Evolutionary conservation across 2,113 vertebrate species (phyloP).

Genomic region (Scomber scombrus): DNA sequence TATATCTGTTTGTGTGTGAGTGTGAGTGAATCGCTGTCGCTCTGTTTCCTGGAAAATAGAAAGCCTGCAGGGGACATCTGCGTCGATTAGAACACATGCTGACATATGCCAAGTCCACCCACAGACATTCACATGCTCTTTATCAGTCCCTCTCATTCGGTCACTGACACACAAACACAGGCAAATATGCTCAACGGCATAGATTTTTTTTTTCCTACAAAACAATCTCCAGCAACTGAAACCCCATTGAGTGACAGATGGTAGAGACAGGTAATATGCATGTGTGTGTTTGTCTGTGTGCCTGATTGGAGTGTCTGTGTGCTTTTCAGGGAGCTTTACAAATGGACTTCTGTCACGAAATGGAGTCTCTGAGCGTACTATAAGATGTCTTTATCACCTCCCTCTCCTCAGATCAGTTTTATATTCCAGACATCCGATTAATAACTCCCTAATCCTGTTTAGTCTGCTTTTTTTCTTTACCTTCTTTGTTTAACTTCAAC

Average conservation of each 20-base stretch:
- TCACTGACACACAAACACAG: slow-evolving; percentile 2
- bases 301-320: slow-evolving; percentile 17
- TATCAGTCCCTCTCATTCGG: slow-evolving; percentile 10
- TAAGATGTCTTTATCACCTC: background rate
- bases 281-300: slow-evolving; percentile 1
- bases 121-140: slow-evolving; percentile 26
- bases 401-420: background rate
- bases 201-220: slow-evolving; percentile 41
- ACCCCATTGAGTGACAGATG: slow-evolving; percentile 68
- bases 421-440: too few species aligned
- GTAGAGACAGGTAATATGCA: slow-evolving; percentile 46
- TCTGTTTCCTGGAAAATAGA: slow-evolving; percentile 40
- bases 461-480: background rate
- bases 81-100: slow-evolving; percentile 41
- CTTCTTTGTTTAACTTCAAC: background rate
- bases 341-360: background rate
- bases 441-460: too few species aligned
- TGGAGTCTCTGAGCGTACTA: background rate
- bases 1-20: background rate
- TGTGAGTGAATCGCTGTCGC: slow-evolving; percentile 19
- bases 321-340: background rate
- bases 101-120: slow-evolving; percentile 17
- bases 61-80: slow-evolving; percentile 44
- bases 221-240: slow-evolving; percentile 44
- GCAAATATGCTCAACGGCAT: slow-evolving; percentile 56